These are phyloP conservation scores for Coilia nasus DNA, from an alignment of 2,797 vertebrate species.

Conservation along the genomic window DNA sequence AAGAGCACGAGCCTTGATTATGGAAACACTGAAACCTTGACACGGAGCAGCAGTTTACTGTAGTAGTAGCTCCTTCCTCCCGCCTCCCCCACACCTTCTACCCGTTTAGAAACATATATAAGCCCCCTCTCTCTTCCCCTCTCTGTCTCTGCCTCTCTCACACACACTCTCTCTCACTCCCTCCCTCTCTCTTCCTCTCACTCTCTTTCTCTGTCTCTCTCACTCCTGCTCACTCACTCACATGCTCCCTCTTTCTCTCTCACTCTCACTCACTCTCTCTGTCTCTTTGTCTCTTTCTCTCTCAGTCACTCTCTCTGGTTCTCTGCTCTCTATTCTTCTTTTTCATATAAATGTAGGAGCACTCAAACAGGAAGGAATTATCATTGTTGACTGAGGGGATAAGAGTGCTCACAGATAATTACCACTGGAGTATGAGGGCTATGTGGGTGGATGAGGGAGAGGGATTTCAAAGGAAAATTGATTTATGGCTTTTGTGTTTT, in stretches of 20 bases:
- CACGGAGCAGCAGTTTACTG: slow-evolving; percentile 62
- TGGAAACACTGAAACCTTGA: slow-evolving; percentile 58
- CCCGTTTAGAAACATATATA: background rate
- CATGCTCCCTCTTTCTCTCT: background rate
- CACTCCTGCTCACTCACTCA: too few relatives aligned
- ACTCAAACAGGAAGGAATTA: slow-evolving; percentile 46
- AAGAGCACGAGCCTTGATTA: slow-evolving; percentile 62
- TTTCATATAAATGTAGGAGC: slow-evolving; percentile 15
- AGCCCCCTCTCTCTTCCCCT: background rate
- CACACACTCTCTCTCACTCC: too few relatives aligned
- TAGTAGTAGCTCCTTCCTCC: slow-evolving; percentile 44
- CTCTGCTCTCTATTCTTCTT: background rate
- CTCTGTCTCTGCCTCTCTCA: background rate
- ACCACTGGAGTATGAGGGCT: slow-evolving; percentile 45
- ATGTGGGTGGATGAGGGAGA: slow-evolving; percentile 50
- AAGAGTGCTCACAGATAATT: slow-evolving; percentile 47
- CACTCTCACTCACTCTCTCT: slow-evolving; percentile 4
- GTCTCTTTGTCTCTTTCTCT: background rate
- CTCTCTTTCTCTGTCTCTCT: too few relatives aligned
- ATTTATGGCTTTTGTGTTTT: slow-evolving; percentile 1
- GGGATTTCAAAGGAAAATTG: slow-evolving; percentile 25
- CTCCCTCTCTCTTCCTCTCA: too few relatives aligned
- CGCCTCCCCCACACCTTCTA: slow-evolving; percentile 18
- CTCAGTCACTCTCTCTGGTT: background rate
- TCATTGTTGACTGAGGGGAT: slow-evolving; percentile 40